Evolutionary conservation across 2,888 invertebrate species (phyloP), one percentile per base, ranked within the genome.

Genomic region (Ashinkailepas kermadecensis): DNA sequence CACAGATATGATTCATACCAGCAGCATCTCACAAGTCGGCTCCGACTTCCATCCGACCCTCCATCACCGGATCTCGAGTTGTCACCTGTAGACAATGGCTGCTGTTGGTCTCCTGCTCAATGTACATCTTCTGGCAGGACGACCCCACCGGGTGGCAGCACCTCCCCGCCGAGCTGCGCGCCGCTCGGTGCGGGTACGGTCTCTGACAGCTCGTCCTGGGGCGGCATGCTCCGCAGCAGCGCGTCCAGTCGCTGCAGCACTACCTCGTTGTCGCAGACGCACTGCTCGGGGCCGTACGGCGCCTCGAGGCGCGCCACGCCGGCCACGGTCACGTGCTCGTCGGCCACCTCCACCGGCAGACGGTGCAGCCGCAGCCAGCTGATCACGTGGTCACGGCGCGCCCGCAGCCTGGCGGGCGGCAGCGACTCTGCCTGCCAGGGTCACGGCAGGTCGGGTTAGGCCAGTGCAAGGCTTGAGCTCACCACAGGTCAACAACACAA

Each of bases 171-270:
- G 62, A 18, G 15, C 62, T 15, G 7, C 62, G 13, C 7, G 62
- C 62, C 18, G 18, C 18, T 18, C 62, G 18, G 18, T 15, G 65
- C 23, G n/a, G 4, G 65, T 9, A 39, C 39, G 39, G 39, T 39
- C 39, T 39, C 39, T 4, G 39, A 39, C 39, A 39, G 39, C 65
- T 23, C 65, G 9, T 23, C 23, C 39, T 7, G 70, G 11, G 54
- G 74, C 54, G 74, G 74, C 54, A 54, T 18, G 54, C 54, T 25
- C 39, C 15, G 12, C 74, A 74, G 74, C 54, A 74, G 74, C 13
- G 54, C 21, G 21, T 74, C 74, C 74, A 74, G 74, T 54, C 74
- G 15, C 74, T 74, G 74, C 74, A 74, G 74, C 54, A 74, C 74
- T 54, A 74, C 21, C 74, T 74, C 74, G 18, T 74, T 74, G 21